Base-by-base conservation (phyloP, 2,888 invertebrate species). In the Saturnia japonica region DNA sequence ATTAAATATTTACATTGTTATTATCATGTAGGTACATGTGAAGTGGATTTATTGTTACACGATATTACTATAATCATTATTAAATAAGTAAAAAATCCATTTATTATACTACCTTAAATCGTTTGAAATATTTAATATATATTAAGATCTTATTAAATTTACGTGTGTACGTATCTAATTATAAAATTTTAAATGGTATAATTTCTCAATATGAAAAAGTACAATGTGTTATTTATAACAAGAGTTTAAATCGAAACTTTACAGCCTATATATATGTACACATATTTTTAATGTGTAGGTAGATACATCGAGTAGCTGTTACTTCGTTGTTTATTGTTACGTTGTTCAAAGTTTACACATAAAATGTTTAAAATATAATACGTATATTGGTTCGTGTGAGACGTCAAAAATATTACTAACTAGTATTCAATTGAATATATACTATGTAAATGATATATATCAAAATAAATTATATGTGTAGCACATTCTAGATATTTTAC, bases 271-370 rank as follows among this genome's bases (percentile, higher is more conserved):
- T n/a, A 54, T n/a, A 11, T 22, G n/a, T 54, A 60, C 14, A 28
- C 28, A 28, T 60, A 7, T 19, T 19, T 51, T 19, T 51, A 51
- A 51, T 51, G 57, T 28, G 57, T 60, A 28, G 57, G 57, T 16
- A 60, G 11, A 14, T 6, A 60, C 25, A 57, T 60, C 28, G 11
- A 14, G 28, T 60, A 60, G 57, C n/a, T n/a, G n/a, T 60, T 60
- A 60, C 28, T 60, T 14, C 57, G 12, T 22, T 60, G 45, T 67
- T 72, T 57, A 64, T 22, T 62, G 47, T 64, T 68, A 68, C 14
- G 62, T 60, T 51, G 62, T 70, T 64, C 64, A 45, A 54, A 70
- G 51, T 72, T 70, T 70, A 70, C 64, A 34, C 47, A 64, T 67
- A 62, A 57, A 62, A 47, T 45, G 45, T 45, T 34, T 69, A 34